A percentile compares a stretch with the other conserved stretches of the same genome.
These are phyloP conservation scores for Melieria picta DNA, from an alignment of 2,888 invertebrate genomes.

Conservation along the genomic window DNA sequence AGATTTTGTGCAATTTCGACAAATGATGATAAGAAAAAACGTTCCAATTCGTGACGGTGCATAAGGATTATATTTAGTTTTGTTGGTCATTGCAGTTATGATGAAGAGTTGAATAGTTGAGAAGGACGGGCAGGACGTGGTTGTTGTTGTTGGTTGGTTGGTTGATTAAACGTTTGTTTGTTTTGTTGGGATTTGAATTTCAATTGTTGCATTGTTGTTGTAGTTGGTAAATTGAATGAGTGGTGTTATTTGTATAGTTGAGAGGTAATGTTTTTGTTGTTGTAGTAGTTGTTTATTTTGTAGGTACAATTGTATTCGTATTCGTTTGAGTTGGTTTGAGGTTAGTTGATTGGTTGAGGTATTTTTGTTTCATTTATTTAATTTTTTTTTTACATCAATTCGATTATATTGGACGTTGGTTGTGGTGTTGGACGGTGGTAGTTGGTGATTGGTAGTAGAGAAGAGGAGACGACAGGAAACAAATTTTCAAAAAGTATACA, in stretches of 20 bases:
- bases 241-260: no score
- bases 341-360: constrained; percentile 16
- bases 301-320: constrained; percentile 41
- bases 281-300: constrained; percentile 2
- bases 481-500: constrained; percentile 24
- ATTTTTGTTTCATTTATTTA: constrained; percentile 31
- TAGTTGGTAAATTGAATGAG: no score
- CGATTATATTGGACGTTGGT: neutral
- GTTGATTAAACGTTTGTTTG: constrained; percentile 25
- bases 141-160: constrained; percentile 37
- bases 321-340: constrained; percentile 31
- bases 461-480: constrained; percentile 30
- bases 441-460: constrained; percentile 7
- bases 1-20: constrained; percentile 10
- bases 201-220: no score
- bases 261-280: no score
- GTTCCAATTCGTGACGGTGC: no score
- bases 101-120: no score
- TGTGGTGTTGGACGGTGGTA: constrained; percentile 30
- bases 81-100: no score
- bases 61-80: no score
- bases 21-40: no score
- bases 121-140: constrained; percentile 7
- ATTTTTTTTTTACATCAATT: constrained; percentile 27
- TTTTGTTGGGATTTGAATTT: no score